phyloP scores from a whole-genome alignment of 2,888 invertebrate genomes.

The Polymixis lichenea region DNA sequence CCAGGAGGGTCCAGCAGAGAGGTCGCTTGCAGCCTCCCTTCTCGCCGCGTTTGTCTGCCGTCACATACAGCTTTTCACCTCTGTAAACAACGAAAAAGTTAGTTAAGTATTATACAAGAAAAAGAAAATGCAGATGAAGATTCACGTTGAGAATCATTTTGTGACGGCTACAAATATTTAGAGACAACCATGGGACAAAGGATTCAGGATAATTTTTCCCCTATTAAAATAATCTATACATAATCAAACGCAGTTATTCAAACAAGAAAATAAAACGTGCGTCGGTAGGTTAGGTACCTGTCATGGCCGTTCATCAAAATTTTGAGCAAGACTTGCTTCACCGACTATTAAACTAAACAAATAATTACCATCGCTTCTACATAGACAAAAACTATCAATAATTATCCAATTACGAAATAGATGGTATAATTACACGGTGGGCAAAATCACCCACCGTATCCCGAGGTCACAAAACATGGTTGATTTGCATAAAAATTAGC shows the following conservation, averaged over 20 bases:
- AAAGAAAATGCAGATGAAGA: background rate
- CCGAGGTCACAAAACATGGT: slow-evolving; percentile 36
- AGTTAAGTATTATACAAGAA: background rate
- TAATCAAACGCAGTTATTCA: background rate
- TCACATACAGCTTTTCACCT: slow-evolving; percentile 95
- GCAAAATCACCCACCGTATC: slow-evolving; percentile 25
- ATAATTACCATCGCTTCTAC: slow-evolving; percentile 21
- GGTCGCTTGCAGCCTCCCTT: slow-evolving; percentile 92
- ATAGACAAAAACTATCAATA: slow-evolving; percentile 21
- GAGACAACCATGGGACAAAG: no score
- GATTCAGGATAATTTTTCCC: background rate
- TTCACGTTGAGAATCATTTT: background rate
- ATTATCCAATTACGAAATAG: slow-evolving; percentile 47
- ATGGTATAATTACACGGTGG: slow-evolving; percentile 54
- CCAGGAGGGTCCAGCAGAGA: slow-evolving; percentile 93
- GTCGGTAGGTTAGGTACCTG: slow-evolving; percentile 8
- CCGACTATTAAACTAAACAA: slow-evolving; percentile 17
- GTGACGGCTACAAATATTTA: background rate
- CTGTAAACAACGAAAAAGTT: slow-evolving; percentile 87
- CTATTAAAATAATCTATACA: background rate
- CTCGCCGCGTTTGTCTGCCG: slow-evolving; percentile 94
- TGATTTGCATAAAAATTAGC: slow-evolving; percentile 17
- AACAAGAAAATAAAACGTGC: slow-evolving; percentile 17
- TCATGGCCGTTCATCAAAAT: slow-evolving; percentile 26
- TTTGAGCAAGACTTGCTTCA: slow-evolving; percentile 40